Evolutionary conservation across 2,797 vertebrate species (phyloP), one percentile per base, ranked within the genome.

Genomic region (Anguilla megastoma): DNA sequence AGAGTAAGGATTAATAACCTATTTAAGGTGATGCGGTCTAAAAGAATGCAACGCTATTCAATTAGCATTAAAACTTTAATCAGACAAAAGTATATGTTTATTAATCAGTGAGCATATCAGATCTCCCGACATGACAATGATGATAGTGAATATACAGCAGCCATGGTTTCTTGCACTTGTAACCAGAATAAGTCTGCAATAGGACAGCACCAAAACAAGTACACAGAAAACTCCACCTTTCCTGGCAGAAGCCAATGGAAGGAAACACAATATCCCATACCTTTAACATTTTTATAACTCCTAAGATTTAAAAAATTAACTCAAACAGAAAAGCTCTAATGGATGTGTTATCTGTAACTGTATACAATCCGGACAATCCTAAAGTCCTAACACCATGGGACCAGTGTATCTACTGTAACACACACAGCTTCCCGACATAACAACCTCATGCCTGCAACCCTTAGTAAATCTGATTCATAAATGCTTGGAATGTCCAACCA

Each of bases 341-440:
- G 33, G 74, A 18, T 21, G 18, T 8, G 45, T 18, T 36, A 79
- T 36, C 45, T 79, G 74, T 45, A 79, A 79, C 74, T 45, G 16
- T 45, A 41, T 41, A 79, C 36, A 79, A 79, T 66, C 63, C 63
- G n/a, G 21, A n/a, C 63, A 41, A 79, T 79, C 63, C 63, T 79
- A 21, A 41, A 21, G 4, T 45, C 74, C 16, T 45, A 36, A 79
- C 74, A 74, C 16, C 36, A 79, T 36, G 74, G 30, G 36, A 16
- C n/a, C 2, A 7, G 33, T 79, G 74, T 79, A 18, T 36, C 33
- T 41, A 79, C 2, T 41, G 74, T 79, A 79, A 79, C 74, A 21
- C 74, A 36, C 12, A 12, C 30, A 74, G 69, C 30, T 12, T 74
- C 69, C 12, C 27, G 5, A 79, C 74, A 79, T 79, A 79, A 18